These are phyloP conservation scores for Bungarus multicinctus DNA, from an alignment of 2,113 vertebrate genomes.

Conservation along the genomic window DNA sequence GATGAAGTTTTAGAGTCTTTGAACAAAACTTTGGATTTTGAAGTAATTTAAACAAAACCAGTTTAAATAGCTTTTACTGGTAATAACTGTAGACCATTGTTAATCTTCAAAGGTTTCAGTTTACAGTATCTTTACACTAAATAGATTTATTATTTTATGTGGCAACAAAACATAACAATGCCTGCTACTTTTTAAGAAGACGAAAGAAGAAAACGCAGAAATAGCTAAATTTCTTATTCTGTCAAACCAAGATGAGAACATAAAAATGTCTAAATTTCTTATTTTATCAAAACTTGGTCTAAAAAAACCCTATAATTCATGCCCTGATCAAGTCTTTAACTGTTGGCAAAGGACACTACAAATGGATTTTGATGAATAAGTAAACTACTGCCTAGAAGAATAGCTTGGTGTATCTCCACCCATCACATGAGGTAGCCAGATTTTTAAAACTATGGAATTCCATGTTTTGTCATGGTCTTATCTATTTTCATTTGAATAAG, in stretches of 20 bases:
- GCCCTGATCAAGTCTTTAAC: background rate
- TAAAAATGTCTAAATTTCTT: background rate
- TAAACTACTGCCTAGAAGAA: background rate
- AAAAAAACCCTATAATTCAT: background rate
- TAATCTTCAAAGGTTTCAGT: constrained; percentile 1
- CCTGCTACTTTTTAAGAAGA: constrained; percentile 4
- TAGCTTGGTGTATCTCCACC: background rate
- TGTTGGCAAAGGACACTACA: background rate
- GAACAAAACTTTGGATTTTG: background rate
- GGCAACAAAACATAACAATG: background rate
- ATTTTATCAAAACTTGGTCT: background rate
- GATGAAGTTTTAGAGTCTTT: background rate
- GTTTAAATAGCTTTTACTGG: background rate
- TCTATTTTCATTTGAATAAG: background rate
- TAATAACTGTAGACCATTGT: background rate
- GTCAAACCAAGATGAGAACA: background rate
- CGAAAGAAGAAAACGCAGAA: background rate
- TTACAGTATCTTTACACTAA: background rate
- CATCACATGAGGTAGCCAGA: background rate
- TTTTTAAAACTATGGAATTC: background rate
- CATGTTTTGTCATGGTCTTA: background rate
- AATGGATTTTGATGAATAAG: background rate
- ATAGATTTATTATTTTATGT: background rate
- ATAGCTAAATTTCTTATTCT: background rate
- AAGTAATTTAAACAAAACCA: background rate